Evolutionary conservation across 1,140 invertebrate genomes (phyloP), one percentile per base, ranked within the genome.

Genomic region (Megalopta genalis): DNA sequence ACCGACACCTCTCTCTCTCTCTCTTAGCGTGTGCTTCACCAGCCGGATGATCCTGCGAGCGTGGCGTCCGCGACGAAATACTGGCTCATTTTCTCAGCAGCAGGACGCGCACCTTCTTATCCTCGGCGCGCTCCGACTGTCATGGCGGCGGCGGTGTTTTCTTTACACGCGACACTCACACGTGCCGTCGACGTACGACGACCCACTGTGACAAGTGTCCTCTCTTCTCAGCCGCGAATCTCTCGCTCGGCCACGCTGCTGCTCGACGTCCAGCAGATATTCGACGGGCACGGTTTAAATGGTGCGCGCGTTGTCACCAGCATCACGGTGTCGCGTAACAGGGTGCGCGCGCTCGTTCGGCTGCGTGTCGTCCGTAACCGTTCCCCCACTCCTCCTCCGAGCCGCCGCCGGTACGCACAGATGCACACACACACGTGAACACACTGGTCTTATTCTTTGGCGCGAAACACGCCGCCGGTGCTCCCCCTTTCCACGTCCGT

Each of bases 1-100:
- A 84, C 78, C 63, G 46, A 37, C 64, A 64, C 67, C 66, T 64
- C 72, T 73, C 46, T 75, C 49, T 75, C n/a, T n/a, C n/a, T n/a
- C n/a, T n/a, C n/a, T n/a, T n/a, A n/a, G n/a, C n/a, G 32, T 4
- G 32, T 32, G 32, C 32, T 60, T 86, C 66, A 75, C 72, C 25
- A 25, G 68, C 25, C 68, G 39, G 21, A 9, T 39, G 27, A 75
- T 25, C 60, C 57, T 52, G 14, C 32, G 32, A 25, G n/a, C 37
- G n/a, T 54, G 16, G 5, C 39, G 46, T 52, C 9, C 25, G 39
- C 52, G 23, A 25, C 54, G 18, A 37, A 62, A 27, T 18, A 10
- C 1, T 9, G 37, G 42, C 37, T 62, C 68, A 62, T 57, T 39
- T 79, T 71, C 66, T 66, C 67, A 2, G n/a, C 8, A 5, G 12